Conservation (phyloP, 1,140 invertebrate species). For the Streblospio benedicti region DNA sequence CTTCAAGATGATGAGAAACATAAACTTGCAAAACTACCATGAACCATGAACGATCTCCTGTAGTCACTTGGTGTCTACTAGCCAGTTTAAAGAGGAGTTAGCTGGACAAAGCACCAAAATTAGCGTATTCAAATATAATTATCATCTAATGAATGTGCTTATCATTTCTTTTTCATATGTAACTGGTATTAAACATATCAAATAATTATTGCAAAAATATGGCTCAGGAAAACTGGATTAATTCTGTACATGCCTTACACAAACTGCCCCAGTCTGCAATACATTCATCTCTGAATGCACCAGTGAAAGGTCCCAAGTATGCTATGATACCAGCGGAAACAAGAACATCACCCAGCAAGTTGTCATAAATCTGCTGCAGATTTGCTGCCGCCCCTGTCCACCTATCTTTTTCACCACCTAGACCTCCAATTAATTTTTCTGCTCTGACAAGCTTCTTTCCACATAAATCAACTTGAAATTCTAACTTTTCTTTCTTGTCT, state of each 20-base stretch:
- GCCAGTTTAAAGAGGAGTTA: too few relatives aligned
- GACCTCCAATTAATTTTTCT: constrained; percentile 46
- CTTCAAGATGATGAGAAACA: too few relatives aligned
- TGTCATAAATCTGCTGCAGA: constrained; percentile 64
- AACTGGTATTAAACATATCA: too few relatives aligned
- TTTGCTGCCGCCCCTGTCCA: constrained; percentile 69
- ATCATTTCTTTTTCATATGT: too few relatives aligned
- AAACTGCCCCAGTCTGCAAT: constrained; percentile 35
- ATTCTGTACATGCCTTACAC: constrained; percentile 4
- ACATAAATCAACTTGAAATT: constrained; percentile 35
- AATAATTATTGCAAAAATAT: too few relatives aligned
- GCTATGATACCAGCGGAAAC: constrained; percentile 81
- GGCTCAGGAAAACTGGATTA: too few relatives aligned
- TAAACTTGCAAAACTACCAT: too few relatives aligned
- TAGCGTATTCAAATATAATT: too few relatives aligned
- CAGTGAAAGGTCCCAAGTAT: constrained; percentile 83
- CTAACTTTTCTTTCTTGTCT: constrained; percentile 63
- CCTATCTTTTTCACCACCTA: constrained; percentile 48
- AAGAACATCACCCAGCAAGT: constrained; percentile 78
- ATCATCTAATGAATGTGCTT: too few relatives aligned
- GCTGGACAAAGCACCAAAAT: too few relatives aligned
- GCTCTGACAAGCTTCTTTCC: constrained; percentile 45
- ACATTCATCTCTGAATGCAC: constrained; percentile 58
- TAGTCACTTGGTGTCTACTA: too few relatives aligned
- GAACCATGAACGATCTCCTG: too few relatives aligned